Evolutionary conservation across 2,113 vertebrate species (phyloP).

Genomic region (Nyctibius bracteatus): DNA sequence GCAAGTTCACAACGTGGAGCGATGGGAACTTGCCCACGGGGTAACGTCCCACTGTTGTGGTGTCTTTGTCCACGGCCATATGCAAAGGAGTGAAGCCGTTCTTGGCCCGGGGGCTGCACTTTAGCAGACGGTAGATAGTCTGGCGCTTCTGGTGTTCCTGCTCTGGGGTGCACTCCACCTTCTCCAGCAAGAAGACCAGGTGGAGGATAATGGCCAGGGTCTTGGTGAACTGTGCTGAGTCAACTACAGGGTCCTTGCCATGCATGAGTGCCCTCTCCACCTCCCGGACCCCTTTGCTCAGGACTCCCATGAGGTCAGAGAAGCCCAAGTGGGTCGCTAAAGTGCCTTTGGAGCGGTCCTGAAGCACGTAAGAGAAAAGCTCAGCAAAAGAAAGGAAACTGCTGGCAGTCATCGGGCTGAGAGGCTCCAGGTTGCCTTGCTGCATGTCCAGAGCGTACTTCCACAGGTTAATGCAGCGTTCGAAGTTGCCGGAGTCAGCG

Average conservation of each 20-base stretch:
- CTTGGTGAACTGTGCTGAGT: slow-evolving; percentile 89
- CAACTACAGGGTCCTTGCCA: slow-evolving; percentile 80
- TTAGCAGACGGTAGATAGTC: slow-evolving; percentile 89
- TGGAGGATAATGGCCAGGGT: slow-evolving; percentile 92
- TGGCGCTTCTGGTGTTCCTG: slow-evolving; percentile 92
- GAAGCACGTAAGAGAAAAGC: slow-evolving; percentile 94
- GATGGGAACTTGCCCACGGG: slow-evolving; percentile 93
- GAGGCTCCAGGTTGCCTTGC: slow-evolving; percentile 90
- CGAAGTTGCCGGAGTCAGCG: slow-evolving; percentile 91
- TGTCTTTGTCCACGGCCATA: slow-evolving; percentile 93
- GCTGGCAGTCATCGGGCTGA: slow-evolving; percentile 95
- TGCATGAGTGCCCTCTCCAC: slow-evolving; percentile 89
- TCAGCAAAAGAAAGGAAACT: slow-evolving; percentile 95
- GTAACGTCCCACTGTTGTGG: slow-evolving; percentile 89
- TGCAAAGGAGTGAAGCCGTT: slow-evolving; percentile 88
- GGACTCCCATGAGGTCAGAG: slow-evolving; percentile 89
- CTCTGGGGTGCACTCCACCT: slow-evolving; percentile 83
- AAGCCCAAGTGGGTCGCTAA: slow-evolving; percentile 86
- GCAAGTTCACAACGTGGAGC: slow-evolving; percentile 81
- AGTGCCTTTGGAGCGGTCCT: slow-evolving; percentile 89
- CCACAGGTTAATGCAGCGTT: slow-evolving; percentile 93
- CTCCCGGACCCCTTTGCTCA: slow-evolving; percentile 90
- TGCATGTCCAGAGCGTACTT: slow-evolving; percentile 97
- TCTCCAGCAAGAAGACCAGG: slow-evolving; percentile 88
- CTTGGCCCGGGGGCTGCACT: slow-evolving; percentile 86